A percentile compares a stretch with the other conserved stretches of the same genome.
phyloP scores from a whole-genome alignment of 2,113 vertebrate species.

The Anser cygnoides region DNA sequence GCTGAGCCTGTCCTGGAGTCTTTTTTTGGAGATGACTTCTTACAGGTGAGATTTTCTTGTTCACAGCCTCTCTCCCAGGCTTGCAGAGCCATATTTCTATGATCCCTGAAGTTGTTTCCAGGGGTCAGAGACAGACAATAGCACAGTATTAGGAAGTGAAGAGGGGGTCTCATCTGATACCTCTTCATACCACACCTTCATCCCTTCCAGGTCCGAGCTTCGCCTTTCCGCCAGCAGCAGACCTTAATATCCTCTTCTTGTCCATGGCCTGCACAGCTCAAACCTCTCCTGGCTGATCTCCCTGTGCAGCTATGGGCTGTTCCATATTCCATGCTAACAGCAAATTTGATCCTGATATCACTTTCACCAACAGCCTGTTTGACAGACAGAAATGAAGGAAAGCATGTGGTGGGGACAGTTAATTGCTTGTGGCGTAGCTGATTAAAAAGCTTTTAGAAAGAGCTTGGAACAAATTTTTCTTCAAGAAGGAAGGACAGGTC shows the following conservation, averaged over 20 bases:
- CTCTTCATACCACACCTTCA: not conserved
- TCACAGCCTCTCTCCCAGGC: not conserved
- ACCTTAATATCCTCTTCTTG: not conserved
- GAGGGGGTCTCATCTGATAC: not conserved
- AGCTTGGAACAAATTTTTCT: not conserved
- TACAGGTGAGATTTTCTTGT: not conserved
- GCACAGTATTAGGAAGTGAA: not conserved
- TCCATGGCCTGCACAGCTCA: not conserved
- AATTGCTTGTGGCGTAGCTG: not conserved
- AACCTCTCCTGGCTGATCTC: not conserved
- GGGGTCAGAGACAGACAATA: not conserved
- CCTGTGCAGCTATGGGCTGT: not conserved
- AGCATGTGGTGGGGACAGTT: not conserved
- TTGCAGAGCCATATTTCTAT: not conserved
- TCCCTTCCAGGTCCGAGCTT: not conserved
- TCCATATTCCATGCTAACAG: not conserved
- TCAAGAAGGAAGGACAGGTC: not conserved
- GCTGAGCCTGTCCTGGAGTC: not conserved
- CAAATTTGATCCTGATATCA: not conserved
- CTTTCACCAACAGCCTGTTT: not conserved
- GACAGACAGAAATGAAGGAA: not conserved
- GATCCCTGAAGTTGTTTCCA: not conserved
- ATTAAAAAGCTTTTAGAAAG: not conserved
- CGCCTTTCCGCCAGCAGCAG: not conserved
- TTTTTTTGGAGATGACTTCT: not conserved